phyloP scores from a whole-genome alignment of 1,140 invertebrate species.

The Ylistrum balloti region DNA sequence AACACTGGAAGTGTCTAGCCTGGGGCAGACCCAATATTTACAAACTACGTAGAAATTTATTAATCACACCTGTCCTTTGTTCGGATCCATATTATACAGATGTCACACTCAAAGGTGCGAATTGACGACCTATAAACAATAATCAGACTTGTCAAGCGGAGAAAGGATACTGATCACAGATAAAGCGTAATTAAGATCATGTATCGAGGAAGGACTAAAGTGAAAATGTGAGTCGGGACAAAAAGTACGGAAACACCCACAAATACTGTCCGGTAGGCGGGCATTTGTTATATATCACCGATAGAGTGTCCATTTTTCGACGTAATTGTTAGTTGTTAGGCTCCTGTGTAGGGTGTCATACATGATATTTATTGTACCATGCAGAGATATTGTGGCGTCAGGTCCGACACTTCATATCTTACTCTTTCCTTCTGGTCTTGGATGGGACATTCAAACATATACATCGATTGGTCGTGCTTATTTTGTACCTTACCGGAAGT shows the following conservation, averaged over 20 bases:
- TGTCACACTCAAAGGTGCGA: constrained; percentile 37
- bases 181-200: constrained; percentile 38
- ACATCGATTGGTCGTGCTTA: no score
- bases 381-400: not conserved
- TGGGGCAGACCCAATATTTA: constrained; percentile 31
- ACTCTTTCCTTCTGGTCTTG: no score
- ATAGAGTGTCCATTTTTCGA: not conserved
- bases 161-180: constrained; percentile 33
- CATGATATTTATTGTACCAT: not conserved
- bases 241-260: constrained; percentile 32
- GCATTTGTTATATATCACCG: not conserved
- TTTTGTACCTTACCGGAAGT: no score
- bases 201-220: constrained; percentile 32
- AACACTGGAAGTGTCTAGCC: not conserved
- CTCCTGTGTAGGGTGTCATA: not conserved
- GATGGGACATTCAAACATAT: no score
- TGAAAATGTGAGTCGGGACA: constrained; percentile 1
- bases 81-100: constrained; percentile 24
- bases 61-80: constrained; percentile 25
- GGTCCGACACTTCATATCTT: no score
- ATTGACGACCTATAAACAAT: constrained; percentile 39
- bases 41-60: not conserved
- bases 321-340: not conserved
- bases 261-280: not conserved
- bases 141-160: constrained; percentile 32